These are phyloP conservation scores for Paracentrotus lividus DNA, from an alignment of 53 echinoderm and acorn worm genomes.

Conservation along the genomic window DNA sequence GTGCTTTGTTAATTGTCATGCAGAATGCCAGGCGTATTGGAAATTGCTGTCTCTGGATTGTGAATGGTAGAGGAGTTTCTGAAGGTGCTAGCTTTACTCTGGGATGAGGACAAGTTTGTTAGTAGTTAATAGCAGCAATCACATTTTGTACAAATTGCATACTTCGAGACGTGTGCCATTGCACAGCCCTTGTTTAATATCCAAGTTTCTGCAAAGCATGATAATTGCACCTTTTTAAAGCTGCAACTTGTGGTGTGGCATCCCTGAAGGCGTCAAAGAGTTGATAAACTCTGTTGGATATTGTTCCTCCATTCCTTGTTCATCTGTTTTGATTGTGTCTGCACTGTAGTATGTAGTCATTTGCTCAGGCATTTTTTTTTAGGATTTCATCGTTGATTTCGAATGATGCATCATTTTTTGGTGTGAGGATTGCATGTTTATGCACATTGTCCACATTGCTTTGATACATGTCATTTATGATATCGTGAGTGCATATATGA, in stretches of 20 bases:
- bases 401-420: not conserved
- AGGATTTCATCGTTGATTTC: not conserved
- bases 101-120: no score
- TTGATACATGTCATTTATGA: not conserved
- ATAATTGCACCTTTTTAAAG: not conserved
- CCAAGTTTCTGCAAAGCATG: not conserved
- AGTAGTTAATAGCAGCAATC: no score
- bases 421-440: not conserved
- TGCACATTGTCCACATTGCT: not conserved
- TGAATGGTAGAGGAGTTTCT: no score
- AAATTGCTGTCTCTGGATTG: no score
- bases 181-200: not conserved
- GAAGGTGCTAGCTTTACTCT: no score
- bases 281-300: not conserved
- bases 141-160: not conserved
- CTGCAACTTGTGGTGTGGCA: not conserved
- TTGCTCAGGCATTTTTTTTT: not conserved
- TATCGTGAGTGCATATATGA: not conserved
- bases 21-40: no score
- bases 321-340: not conserved
- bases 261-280: not conserved
- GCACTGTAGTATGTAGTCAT: not conserved
- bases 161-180: not conserved
- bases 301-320: not conserved
- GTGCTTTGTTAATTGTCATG: no score